Evolutionary conservation across 2,888 invertebrate species (phyloP).

Genomic region (Monoplex corrugatus): DNA sequence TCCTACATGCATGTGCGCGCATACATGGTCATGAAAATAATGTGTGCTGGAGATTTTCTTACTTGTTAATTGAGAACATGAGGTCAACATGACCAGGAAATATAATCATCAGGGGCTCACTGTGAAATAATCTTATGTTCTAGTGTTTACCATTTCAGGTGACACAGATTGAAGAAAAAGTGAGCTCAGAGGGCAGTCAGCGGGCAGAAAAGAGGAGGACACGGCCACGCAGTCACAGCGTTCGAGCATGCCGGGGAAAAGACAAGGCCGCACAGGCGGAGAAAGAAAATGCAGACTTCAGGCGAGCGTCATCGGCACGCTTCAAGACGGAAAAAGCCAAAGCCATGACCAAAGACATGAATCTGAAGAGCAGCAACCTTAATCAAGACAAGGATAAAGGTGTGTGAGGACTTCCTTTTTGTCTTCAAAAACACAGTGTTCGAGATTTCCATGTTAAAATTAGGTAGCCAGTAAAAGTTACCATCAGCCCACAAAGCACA

Average conservation of each 20-base stretch:
- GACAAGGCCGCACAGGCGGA: constrained; percentile 58
- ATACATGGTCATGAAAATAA: too few relatives aligned
- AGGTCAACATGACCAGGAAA: too few relatives aligned
- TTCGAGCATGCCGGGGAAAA: constrained; percentile 52
- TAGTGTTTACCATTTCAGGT: constrained; percentile 34
- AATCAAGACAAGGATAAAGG: constrained; percentile 67
- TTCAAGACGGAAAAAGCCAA: constrained; percentile 67
- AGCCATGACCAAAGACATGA: constrained; percentile 62
- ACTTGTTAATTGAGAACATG: too few relatives aligned
- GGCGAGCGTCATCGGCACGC: constrained; percentile 66
- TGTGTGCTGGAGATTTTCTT: too few relatives aligned
- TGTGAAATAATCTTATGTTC: background rate
- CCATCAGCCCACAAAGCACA: too few relatives aligned
- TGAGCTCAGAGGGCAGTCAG: constrained; percentile 44
- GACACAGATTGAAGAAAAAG: constrained; percentile 47
- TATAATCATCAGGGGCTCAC: too few relatives aligned
- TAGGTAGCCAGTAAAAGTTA: too few relatives aligned
- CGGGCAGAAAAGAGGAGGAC: constrained; percentile 43
- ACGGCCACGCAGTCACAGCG: constrained; percentile 54
- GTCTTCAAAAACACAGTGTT: too few relatives aligned
- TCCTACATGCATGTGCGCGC: too few relatives aligned
- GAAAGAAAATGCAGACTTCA: constrained; percentile 57
- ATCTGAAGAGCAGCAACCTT: constrained; percentile 61
- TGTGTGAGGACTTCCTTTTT: constrained; percentile 32
- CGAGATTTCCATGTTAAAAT: too few relatives aligned